phyloP scores from a whole-genome alignment of 2,797 vertebrate species.

The Enteromius mattozi region DNA sequence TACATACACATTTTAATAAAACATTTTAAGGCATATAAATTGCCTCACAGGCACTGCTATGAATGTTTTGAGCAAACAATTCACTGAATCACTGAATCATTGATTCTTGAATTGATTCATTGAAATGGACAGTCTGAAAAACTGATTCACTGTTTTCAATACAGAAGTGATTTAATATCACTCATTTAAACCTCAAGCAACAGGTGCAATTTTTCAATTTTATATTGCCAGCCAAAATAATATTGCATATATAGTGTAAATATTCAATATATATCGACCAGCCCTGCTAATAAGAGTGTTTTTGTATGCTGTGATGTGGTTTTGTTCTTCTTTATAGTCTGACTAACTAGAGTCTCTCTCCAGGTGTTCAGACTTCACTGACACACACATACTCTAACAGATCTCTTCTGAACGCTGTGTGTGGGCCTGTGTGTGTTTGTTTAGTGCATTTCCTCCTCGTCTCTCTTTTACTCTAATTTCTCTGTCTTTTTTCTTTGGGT shows the following conservation, averaged over 20 bases:
- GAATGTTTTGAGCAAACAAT: neutral
- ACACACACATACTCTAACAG: conserved; percentile 16
- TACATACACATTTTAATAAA: neutral
- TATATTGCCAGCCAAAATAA: neutral
- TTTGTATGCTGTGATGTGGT: conserved; percentile 2
- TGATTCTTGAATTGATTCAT: neutral
- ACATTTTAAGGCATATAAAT: neutral
- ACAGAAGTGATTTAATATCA: neutral
- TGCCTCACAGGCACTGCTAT: neutral
- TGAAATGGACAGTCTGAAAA: neutral
- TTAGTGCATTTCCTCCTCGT: neutral
- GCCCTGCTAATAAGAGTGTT: neutral
- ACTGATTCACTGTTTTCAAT: neutral
- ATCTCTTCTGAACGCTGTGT: conserved; percentile 34
- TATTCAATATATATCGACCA: neutral
- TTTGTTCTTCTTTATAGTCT: conserved; percentile 41
- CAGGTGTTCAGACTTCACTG: conserved; percentile 60
- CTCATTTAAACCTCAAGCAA: neutral
- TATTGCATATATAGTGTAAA: neutral
- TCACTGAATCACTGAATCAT: neutral
- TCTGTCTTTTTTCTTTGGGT: conserved; percentile 45
- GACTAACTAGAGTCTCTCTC: conserved; percentile 52
- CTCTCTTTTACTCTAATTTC: conserved; percentile 26
- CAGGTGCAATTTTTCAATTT: neutral
- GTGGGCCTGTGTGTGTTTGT: conserved; percentile 39